These are phyloP conservation scores for Nothocercus nigrocapillus DNA, from an alignment of 2,113 vertebrate species.

Conservation along the genomic window DNA sequence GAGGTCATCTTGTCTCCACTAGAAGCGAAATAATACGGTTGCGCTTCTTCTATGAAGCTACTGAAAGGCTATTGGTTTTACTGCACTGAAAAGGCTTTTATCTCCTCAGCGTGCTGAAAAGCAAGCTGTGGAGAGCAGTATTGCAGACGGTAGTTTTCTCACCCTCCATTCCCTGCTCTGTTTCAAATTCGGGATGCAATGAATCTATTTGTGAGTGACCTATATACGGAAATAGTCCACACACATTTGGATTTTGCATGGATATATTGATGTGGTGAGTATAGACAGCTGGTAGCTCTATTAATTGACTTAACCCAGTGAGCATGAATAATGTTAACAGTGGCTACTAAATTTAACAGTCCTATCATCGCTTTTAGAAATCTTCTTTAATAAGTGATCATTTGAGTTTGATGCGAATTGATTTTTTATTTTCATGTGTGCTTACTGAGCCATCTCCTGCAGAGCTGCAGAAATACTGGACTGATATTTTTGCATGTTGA, in stretches of 20 bases:
- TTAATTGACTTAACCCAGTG: neutral
- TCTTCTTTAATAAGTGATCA: neutral
- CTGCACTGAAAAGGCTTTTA: neutral
- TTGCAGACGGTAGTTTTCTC: neutral
- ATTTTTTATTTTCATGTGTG: neutral
- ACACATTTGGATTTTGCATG: neutral
- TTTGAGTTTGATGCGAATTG: neutral
- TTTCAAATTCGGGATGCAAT: neutral
- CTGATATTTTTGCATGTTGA: neutral
- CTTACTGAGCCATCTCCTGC: neutral
- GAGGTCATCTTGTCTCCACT: neutral
- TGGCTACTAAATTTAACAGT: conserved; percentile 14
- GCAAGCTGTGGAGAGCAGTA: neutral
- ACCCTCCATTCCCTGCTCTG: fast-evolving
- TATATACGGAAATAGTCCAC: conserved; percentile 14
- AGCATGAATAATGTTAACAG: conserved; percentile 1
- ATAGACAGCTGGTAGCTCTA: conserved; percentile 26
- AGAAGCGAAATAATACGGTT: neutral
- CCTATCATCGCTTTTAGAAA: neutral
- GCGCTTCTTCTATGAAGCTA: neutral
- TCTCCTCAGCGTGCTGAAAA: neutral
- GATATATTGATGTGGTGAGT: neutral
- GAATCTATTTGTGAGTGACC: neutral
- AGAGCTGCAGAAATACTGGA: neutral
- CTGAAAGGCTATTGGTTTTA: neutral